A percentile compares a stretch with the other conserved stretches of the same genome.
These are phyloP conservation scores for Passer montanus DNA, from an alignment of 2,113 vertebrate species.

Conservation along the genomic window DNA sequence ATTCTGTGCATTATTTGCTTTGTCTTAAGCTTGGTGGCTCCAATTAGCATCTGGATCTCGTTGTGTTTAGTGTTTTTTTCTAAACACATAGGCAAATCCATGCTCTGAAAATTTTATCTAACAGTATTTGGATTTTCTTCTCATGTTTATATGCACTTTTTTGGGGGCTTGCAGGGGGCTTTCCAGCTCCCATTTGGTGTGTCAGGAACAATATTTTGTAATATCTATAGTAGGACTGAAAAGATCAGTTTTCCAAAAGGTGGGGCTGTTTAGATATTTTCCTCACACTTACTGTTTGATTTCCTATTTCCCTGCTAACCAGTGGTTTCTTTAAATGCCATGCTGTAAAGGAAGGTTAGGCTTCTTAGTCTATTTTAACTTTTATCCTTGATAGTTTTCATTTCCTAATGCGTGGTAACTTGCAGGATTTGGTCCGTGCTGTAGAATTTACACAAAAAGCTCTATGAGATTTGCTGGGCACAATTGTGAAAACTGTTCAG, in stretches of 20 bases:
- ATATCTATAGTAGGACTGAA: background rate
- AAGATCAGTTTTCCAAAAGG: background rate
- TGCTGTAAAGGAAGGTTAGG: background rate
- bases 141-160: background rate
- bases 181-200: background rate
- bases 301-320: background rate
- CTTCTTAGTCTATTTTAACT: background rate
- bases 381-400: background rate
- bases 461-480: conserved; percentile 70
- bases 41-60: background rate
- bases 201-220: background rate
- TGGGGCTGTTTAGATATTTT: background rate
- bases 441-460: conserved; percentile 53
- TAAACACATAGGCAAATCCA: background rate
- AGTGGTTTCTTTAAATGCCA: background rate
- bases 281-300: background rate
- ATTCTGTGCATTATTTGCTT: background rate
- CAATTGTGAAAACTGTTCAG: conserved; percentile 70
- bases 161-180: background rate
- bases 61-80: background rate
- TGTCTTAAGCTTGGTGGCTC: background rate
- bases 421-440: background rate
- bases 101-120: background rate
- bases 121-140: background rate
- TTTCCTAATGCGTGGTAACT: background rate